Evolutionary conservation across 2,797 vertebrate species (phyloP).

Genomic region (Ctenopoma multispine): DNA sequence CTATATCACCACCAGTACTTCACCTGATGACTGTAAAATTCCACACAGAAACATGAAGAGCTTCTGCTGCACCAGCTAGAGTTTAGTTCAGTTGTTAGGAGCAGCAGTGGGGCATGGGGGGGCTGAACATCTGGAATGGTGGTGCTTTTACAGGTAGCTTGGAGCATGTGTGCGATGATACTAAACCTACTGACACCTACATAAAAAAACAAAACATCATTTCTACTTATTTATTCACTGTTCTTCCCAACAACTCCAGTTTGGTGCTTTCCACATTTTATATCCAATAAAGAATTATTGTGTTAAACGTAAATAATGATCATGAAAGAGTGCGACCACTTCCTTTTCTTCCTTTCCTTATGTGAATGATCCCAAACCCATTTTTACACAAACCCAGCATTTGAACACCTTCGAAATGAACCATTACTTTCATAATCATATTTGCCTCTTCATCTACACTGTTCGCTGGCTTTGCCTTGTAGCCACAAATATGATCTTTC

Average conservation of each 20-base stretch:
- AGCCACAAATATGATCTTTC: background rate
- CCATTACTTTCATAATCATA: conserved; percentile 16
- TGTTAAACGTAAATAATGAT: conserved; percentile 11
- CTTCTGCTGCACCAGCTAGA: background rate
- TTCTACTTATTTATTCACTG: background rate
- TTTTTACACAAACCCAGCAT: conserved; percentile 1
- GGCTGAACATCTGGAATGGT: conserved; percentile 23
- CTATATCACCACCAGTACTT: too few species aligned
- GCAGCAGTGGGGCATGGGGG: background rate
- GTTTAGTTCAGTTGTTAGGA: background rate
- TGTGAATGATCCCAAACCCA: background rate
- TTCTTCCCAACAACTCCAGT: background rate
- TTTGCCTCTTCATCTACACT: conserved; percentile 2
- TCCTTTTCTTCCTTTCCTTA: background rate
- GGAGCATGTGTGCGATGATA: conserved; percentile 1
- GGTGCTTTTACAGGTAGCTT: conserved; percentile 12
- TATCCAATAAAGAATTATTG: background rate
- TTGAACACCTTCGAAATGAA: conserved; percentile 6
- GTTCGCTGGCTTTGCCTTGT: conserved; percentile 14
- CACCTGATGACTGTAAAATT: too few species aligned
- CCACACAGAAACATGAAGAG: background rate
- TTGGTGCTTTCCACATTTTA: background rate
- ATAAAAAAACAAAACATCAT: background rate
- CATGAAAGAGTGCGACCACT: conserved; percentile 2
- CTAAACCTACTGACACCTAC: background rate